Base-by-base conservation (phyloP, 2,113 vertebrate species). In the Hippocampus comes region DNA sequence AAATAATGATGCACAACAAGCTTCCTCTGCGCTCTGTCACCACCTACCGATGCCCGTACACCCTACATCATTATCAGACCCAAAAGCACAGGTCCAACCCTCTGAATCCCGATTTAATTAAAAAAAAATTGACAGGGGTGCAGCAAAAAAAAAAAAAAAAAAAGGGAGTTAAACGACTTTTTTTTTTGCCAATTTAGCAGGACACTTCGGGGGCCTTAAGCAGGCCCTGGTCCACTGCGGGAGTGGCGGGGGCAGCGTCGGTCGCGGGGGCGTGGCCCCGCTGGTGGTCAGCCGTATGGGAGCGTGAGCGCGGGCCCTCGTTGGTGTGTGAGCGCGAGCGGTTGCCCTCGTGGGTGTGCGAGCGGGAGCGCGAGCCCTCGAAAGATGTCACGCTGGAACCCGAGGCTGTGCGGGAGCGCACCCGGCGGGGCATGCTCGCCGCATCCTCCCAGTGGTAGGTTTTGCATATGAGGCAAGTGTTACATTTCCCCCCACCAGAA, bases 381-480 rank as follows among this genome's bases (percentile, higher is more conserved):
- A 94, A 85, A 49, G 97, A 99, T 2, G 95, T 90, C 43, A 94
- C 91, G 0, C 97, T 99, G 90, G 97, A 97, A 79, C 96, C 95
- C 0, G 97, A 99, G 48, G 96, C 96, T 0, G 97, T 99, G 78
- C 97, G 96, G 67, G 97, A 99, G 48, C 97, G 93, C 86, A 94
- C 95, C 77, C 98, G 93, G 67, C 97, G 93, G 80, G 97, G 99
- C 97, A 99, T 99, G 88, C 96, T 96, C 75, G 96, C 97, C 0
- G 96, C 91, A n/a, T n/a, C 34, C 34, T 38, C 6, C 34, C 34
- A 38, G 34, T 5, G 34, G 34, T 38, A 38, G 5, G 30, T 34
- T 34, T 34, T 34, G 10, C 42, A 8, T 9, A 43, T 8, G 42
- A 43, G 42, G 42, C 11, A 43, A 43, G 10, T 43, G 42, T 43